phyloP scores from a whole-genome alignment of 1,140 invertebrate species.

The Triops cancriformis region DNA sequence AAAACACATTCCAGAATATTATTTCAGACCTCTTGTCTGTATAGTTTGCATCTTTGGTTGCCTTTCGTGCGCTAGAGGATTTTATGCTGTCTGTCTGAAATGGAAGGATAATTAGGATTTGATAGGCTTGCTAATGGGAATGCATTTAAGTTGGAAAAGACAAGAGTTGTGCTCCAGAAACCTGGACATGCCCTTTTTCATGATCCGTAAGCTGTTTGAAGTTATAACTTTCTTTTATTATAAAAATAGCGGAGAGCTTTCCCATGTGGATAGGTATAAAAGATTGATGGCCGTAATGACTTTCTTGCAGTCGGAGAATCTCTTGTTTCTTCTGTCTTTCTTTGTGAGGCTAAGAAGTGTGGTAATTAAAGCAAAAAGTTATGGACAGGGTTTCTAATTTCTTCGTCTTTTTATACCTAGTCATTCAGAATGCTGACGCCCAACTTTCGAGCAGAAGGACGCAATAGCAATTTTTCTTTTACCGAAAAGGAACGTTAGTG shows the following conservation, averaged over 20 bases:
- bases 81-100: no score
- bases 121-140: no score
- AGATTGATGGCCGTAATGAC: neutral
- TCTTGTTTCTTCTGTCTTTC: neutral
- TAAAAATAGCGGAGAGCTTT: no score
- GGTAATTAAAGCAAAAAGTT: neutral
- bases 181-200: neutral
- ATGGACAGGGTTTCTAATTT: neutral
- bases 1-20: no score
- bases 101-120: no score
- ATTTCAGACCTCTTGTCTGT: no score
- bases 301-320: neutral
- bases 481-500: neutral
- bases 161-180: neutral
- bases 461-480: neutral
- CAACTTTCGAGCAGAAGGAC: neutral
- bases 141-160: neutral
- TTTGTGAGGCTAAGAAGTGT: neutral
- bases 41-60: no score
- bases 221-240: no score
- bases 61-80: no score
- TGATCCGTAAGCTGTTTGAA: no score
- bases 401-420: neutral
- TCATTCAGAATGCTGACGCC: neutral
- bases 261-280: no score